Base-by-base conservation (phyloP, 2,113 vertebrate species). In the Pelusios castaneus region DNA sequence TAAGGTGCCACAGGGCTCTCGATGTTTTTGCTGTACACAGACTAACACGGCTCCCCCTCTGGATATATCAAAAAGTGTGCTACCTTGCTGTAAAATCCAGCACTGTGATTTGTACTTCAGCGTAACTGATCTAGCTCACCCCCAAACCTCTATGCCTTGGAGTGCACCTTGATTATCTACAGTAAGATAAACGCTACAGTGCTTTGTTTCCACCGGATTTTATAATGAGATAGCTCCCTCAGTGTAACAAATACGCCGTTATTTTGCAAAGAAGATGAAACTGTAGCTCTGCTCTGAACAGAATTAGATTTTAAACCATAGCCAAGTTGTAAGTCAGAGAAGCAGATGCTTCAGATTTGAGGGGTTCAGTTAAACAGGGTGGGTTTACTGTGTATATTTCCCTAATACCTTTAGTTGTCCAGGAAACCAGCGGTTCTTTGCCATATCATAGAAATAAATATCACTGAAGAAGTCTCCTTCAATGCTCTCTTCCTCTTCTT, bases 381-480 rank as follows among this genome's bases (percentile, higher is more conserved):
- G 75, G 83, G 54, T 0, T 2, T 85, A 85, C 34, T 29, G 8
- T 78, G 63, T 8, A 27, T 16, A 81, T 76, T 5, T 49, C 31
- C 25, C 25, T 1, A 13, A 51, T 24, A 99, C 99, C 99, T 99
- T 99, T 34, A 99, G 96, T 87, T 98, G 97, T 1, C 97, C 98
- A 0, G 98, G 95, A 93, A 99, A 99, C 99, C 99, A 99, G 95
- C 99, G 99, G 96, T 98, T 99, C 97, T 98, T 99, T 56, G 89
- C 91, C 0, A 98, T 84, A 54, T 99, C 99, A 0, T 98, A 99
- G 92, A 99, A 97, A 91, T 99, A 98, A 31, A 99, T 95, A 80
- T 99, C 99, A 0, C 98, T 99, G 80, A 98, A 99, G 98, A 99
- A 99, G 83, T 99, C 98, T 0, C 99, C 99, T 84, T 99, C 98